These are phyloP conservation scores for Rhinella marina DNA, from an alignment of 2,797 vertebrate genomes.

Conservation along the genomic window DNA sequence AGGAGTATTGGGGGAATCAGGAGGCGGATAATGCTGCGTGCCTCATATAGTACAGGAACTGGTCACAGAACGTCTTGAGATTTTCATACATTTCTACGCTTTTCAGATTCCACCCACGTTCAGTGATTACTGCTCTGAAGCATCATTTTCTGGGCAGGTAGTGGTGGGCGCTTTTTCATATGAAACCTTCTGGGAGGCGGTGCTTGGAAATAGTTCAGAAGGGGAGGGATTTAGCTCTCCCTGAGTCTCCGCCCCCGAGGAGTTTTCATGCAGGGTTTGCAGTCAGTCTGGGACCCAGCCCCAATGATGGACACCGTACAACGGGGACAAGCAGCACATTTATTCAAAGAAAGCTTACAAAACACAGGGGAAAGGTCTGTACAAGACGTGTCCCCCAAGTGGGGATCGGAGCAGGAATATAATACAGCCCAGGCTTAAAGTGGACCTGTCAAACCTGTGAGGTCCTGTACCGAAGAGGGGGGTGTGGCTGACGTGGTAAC, in stretches of 20 bases:
- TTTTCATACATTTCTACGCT: too few relatives aligned
- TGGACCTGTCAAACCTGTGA: not conserved
- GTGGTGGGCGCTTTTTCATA: not conserved
- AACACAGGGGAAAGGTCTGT: slow-evolving; percentile 51
- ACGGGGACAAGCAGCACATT: slow-evolving; percentile 58
- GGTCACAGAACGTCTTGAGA: too few relatives aligned
- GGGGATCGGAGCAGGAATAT: slow-evolving; percentile 1
- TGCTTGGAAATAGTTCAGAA: not conserved
- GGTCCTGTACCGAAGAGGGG: not conserved
- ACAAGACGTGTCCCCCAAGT: slow-evolving; percentile 39
- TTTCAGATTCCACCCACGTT: too few relatives aligned
- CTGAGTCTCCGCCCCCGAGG: not conserved
- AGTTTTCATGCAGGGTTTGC: not conserved
- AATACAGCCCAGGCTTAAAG: not conserved
- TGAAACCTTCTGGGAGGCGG: not conserved
- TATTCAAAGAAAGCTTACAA: slow-evolving; percentile 61
- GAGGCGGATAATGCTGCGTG: not conserved
- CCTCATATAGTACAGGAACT: not conserved
- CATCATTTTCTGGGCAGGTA: not conserved
- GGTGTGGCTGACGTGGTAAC: not conserved
- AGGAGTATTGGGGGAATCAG: too few relatives aligned
- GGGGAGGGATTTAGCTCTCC: not conserved
- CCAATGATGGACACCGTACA: not conserved
- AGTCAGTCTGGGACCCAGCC: not conserved
- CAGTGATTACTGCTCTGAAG: too few relatives aligned